Evolutionary conservation across 2,888 invertebrate genomes (phyloP), one percentile per base, ranked within the genome.

Genomic region (Carcina quercana): DNA sequence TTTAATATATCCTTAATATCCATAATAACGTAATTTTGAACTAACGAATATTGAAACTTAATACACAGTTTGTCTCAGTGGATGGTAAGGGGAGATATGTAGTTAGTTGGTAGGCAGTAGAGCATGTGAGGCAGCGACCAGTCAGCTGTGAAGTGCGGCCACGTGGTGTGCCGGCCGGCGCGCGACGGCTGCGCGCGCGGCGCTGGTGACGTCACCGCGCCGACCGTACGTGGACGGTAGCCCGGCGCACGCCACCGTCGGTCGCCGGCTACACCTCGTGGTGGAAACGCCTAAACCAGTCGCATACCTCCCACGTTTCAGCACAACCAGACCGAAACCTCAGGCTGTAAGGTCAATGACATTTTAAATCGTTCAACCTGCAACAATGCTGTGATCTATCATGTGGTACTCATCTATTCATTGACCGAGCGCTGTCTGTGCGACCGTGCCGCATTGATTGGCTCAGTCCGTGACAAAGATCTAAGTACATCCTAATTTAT

Each of bases 241-340:
- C 34, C 30, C 51, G 47, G 44, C 45, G 13, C 48, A 10, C 33
- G 30, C 32, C 26, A 11, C 24, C 11, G n/a, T n/a, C n/a, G n/a
- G n/a, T 30, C 31, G 34, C 48, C 47, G 44, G 43, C n/a, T n/a
- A 11, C 54, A 50, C 51, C 51, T 53, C 52, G 54, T 52, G 50
- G 44, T 57, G 47, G 52, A 48, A 53, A 47, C 56, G 48, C 53
- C 61, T 59, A 66, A 73, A 71, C 73, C 72, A 68, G 71, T 71
- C 70, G 55, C 69, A 68, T 67, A 64, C 56, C 27, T 14, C 25
- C 15, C 51, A 64, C 64, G 59, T 73, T 69, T 72, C 72, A 72
- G 68, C 28, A 67, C 59, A 65, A 70, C 59, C 68, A 70, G 64
- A 73, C 72, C 70, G 71, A 71, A 75, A 70, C 67, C 59, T 51